These are phyloP conservation scores for Apodemus sylvaticus DNA, from an alignment of 2,113 vertebrate species.

Conservation along the genomic window DNA sequence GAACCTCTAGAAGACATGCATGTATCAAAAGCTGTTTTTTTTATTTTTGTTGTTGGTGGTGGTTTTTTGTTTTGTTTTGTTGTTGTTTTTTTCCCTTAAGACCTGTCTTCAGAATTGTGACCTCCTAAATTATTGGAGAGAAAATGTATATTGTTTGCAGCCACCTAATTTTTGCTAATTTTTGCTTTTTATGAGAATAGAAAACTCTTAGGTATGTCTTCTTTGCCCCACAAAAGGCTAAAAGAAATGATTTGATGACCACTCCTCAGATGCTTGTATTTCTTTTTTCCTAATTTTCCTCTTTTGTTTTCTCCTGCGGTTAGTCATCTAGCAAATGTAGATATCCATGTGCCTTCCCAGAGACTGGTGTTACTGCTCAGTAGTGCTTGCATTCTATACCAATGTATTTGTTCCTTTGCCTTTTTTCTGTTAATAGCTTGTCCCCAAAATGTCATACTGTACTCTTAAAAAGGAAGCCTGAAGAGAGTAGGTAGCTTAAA, in stretches of 20 bases:
- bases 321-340: background rate
- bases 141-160: background rate
- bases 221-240: background rate
- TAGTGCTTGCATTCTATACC: background rate
- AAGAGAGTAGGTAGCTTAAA: background rate
- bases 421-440: conserved; percentile 22
- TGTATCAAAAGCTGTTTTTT: background rate
- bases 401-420: background rate
- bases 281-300: background rate
- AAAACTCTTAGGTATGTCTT: background rate
- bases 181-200: background rate
- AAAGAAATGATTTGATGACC: background rate
- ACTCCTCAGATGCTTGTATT: background rate
- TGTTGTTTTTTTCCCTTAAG: background rate
- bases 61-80: no score
- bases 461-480: background rate
- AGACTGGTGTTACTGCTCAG: background rate
- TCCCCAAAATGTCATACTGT: background rate
- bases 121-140: conserved; percentile 1
- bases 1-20: background rate
- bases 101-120: background rate
- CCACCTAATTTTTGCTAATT: background rate
- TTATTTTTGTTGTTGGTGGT: no score
- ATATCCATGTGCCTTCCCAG: background rate
- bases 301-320: background rate